These are phyloP conservation scores for Drosophila mayri DNA, from an alignment of 1,140 invertebrate genomes.

Conservation along the genomic window DNA sequence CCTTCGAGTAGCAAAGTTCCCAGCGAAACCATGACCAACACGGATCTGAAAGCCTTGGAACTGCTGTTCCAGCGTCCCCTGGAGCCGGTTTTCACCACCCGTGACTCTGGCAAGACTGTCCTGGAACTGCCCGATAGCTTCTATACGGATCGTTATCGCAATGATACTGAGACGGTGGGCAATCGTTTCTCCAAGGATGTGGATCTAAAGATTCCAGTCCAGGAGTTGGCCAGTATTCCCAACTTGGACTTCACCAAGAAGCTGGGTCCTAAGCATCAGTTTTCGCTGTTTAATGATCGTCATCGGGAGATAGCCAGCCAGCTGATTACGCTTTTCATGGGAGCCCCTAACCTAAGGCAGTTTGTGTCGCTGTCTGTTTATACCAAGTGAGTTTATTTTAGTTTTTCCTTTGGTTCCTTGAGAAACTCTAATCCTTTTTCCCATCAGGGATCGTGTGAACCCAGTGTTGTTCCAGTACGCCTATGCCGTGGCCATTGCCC, in stretches of 20 bases:
- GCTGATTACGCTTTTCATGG: slow-evolving; percentile 86
- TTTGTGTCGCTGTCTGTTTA: slow-evolving; percentile 77
- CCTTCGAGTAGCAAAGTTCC: background rate
- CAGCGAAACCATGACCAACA: slow-evolving; percentile 46
- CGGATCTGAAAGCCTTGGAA: slow-evolving; percentile 83
- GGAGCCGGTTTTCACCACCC: slow-evolving; percentile 88
- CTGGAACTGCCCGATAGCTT: slow-evolving; percentile 87
- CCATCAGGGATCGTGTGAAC: slow-evolving; percentile 84
- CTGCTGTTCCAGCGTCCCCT: slow-evolving; percentile 88
- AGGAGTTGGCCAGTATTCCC: slow-evolving; percentile 83
- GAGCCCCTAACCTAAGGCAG: slow-evolving; percentile 54
- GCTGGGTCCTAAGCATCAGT: slow-evolving; percentile 78
- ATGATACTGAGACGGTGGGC: slow-evolving; percentile 81
- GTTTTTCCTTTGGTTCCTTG: no score
- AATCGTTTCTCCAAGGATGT: slow-evolving; percentile 86
- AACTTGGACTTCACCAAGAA: slow-evolving; percentile 64
- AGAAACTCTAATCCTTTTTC: background rate
- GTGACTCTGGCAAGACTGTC: slow-evolving; percentile 86
- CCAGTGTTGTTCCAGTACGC: slow-evolving; percentile 85
- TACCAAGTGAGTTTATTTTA: slow-evolving; percentile 60
- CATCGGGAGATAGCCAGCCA: slow-evolving; percentile 87
- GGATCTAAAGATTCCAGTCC: slow-evolving; percentile 84
- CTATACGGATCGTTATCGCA: slow-evolving; percentile 73
- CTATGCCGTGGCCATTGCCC: slow-evolving; percentile 82
- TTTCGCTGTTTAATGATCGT: slow-evolving; percentile 87